Conservation (phyloP, 2,797 vertebrate genomes). For the Premnoplex brunnescens region DNA sequence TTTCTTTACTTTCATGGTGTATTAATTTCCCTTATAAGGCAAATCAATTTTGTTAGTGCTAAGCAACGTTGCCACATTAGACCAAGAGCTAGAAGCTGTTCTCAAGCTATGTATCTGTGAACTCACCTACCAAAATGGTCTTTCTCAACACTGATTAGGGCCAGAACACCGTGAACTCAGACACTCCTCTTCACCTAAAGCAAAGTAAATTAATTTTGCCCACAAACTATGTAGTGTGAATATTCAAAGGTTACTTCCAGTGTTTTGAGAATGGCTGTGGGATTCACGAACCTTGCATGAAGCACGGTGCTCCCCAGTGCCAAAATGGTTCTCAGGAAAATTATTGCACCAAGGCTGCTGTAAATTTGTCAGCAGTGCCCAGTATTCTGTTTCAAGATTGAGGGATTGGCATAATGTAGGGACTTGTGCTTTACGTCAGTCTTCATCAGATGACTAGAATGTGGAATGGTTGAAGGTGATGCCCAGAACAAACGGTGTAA, state of each 20-base stretch:
- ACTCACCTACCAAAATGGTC: neutral
- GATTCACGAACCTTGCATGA: neutral
- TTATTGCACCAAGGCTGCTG: neutral
- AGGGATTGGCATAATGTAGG: neutral
- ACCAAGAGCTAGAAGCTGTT: neutral
- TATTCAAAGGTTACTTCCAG: neutral
- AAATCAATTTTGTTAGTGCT: neutral
- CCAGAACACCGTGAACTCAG: neutral
- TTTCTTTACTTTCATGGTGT: constrained; percentile 5
- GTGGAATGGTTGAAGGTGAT: neutral
- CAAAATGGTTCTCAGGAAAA: neutral
- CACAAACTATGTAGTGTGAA: neutral
- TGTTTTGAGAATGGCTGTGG: neutral
- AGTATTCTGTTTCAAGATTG: neutral
- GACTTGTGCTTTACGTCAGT: fast-evolving
- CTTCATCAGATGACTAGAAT: neutral
- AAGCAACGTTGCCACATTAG: neutral
- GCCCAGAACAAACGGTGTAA: neutral
- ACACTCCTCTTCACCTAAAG: neutral
- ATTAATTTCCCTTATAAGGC: constrained; percentile 35
- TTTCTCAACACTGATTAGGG: neutral
- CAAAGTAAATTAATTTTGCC: neutral
- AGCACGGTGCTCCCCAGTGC: fast-evolving
- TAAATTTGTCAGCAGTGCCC: neutral
- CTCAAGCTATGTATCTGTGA: neutral